Percentiles rank a stretch among this genome's conserved stretches.
These are phyloP conservation scores for Seriola aureovittata DNA, from an alignment of 2,113 vertebrate species.

Conservation along the genomic window DNA sequence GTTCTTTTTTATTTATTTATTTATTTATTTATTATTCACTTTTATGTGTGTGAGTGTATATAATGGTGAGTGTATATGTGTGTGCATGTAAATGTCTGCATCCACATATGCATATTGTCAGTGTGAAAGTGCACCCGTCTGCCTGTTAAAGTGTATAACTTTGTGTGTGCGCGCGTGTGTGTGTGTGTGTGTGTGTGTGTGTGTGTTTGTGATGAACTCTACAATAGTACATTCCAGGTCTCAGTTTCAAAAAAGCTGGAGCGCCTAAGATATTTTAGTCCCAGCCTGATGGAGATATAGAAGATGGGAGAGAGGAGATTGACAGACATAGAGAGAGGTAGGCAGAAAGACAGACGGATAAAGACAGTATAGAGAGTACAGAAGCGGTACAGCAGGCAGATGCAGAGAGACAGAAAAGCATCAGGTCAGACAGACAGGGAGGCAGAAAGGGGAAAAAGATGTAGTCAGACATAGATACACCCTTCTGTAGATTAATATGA, in stretches of 20 bases:
- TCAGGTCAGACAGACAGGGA: slow-evolving; percentile 41
- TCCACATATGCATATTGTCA: slow-evolving; percentile 39
- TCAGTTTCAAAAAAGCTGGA: slow-evolving; percentile 76
- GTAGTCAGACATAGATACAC: slow-evolving; percentile 12
- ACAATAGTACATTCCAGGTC: slow-evolving; percentile 70
- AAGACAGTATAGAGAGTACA: slow-evolving; percentile 34
- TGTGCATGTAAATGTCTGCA: slow-evolving; percentile 25
- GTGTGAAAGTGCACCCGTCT: slow-evolving; percentile 63
- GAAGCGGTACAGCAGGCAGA: slow-evolving; percentile 29
- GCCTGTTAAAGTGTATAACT: slow-evolving; percentile 38
- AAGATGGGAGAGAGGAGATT: slow-evolving; percentile 68
- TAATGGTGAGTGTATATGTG: slow-evolving; percentile 6
- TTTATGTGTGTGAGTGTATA: slow-evolving; percentile 21
- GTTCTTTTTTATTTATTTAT: neutral
- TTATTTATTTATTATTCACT: neutral
- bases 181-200: slow-evolving; percentile 32
- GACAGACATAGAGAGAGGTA: slow-evolving; percentile 45
- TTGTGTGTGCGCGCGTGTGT: slow-evolving; percentile 22
- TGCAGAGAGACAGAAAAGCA: slow-evolving; percentile 42
- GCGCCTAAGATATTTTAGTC: slow-evolving; percentile 77
- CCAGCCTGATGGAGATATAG: slow-evolving; percentile 72
- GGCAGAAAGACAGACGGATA: slow-evolving; percentile 45
- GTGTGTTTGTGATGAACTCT: slow-evolving; percentile 40
- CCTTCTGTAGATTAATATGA: neutral
- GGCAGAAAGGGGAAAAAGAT: slow-evolving; percentile 26